These are phyloP conservation scores for Operophtera brumata DNA, from an alignment of 2,888 invertebrate genomes.

Conservation along the genomic window DNA sequence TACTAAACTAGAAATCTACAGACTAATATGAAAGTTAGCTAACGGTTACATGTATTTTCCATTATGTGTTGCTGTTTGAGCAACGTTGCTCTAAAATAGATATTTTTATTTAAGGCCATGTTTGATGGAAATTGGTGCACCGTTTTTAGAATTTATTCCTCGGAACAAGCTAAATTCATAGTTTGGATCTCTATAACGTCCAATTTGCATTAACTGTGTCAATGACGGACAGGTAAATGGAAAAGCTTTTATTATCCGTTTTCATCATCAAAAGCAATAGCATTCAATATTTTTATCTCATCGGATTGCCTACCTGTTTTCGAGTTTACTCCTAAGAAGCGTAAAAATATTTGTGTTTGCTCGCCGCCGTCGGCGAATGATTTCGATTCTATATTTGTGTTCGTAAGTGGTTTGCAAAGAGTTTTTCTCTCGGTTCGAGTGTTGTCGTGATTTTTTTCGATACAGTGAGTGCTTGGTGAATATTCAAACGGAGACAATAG, in stretches of 20 bases:
- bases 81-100: too few species aligned
- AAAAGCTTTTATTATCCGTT: not conserved
- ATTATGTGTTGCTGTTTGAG: too few species aligned
- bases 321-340: constrained; percentile 4
- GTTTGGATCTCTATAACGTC: too few species aligned
- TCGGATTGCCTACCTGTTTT: constrained; percentile 7
- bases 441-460: constrained; percentile 1
- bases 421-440: constrained; percentile 7
- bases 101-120: too few species aligned
- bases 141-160: too few species aligned
- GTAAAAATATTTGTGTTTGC: constrained; percentile 15
- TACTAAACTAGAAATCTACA: too few species aligned
- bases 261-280: constrained; percentile 3
- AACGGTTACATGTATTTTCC: too few species aligned
- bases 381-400: constrained; percentile 20
- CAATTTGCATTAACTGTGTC: too few species aligned
- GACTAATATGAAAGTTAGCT: too few species aligned
- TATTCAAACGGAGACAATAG: not conserved
- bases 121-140: too few species aligned
- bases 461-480: not conserved
- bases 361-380: constrained; percentile 13
- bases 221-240: too few species aligned
- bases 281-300: not conserved
- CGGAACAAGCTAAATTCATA: too few species aligned
- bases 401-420: constrained; percentile 24